A percentile compares a stretch with the other conserved stretches of the same genome.
phyloP scores from a whole-genome alignment of 2,888 invertebrate genomes.

The Epiblema foenella region DNA sequence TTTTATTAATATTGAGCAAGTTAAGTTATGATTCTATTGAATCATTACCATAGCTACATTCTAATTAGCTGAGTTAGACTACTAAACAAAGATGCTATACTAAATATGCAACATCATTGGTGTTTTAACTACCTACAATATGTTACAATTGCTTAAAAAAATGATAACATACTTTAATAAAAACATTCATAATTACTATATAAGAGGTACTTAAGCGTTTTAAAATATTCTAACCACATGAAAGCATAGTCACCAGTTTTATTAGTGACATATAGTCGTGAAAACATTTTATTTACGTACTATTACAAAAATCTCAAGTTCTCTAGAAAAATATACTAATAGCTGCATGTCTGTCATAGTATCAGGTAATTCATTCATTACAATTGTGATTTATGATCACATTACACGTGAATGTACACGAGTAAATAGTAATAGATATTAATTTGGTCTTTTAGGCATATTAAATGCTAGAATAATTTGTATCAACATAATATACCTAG shows the following conservation, averaged over 20 bases:
- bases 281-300: conserved; percentile 29
- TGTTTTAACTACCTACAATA: conserved; percentile 56
- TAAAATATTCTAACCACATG: conserved; percentile 41
- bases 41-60: conserved; percentile 67
- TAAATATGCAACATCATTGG: conserved; percentile 71
- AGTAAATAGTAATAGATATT: background rate
- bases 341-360: background rate
- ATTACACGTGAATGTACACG: background rate
- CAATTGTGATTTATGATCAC: background rate
- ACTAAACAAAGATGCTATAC: conserved; percentile 54
- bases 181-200: conserved; percentile 6
- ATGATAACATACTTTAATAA: conserved; percentile 40
- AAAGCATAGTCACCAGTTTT: conserved; percentile 22
- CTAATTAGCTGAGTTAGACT: conserved; percentile 51
- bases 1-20: conserved; percentile 70
- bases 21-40: conserved; percentile 49
- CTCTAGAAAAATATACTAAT: background rate
- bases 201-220: conserved; percentile 41
- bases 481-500: background rate
- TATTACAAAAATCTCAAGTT: background rate
- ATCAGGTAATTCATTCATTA: background rate
- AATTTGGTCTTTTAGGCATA: background rate
- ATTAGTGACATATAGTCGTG: conserved; percentile 30
- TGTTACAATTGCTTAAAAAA: conserved; percentile 38
- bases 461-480: background rate